Percentiles rank a stretch among this genome's conserved stretches.
These are phyloP conservation scores for Lithobius niger DNA, from an alignment of 1,140 invertebrate species.

Conservation along the genomic window DNA sequence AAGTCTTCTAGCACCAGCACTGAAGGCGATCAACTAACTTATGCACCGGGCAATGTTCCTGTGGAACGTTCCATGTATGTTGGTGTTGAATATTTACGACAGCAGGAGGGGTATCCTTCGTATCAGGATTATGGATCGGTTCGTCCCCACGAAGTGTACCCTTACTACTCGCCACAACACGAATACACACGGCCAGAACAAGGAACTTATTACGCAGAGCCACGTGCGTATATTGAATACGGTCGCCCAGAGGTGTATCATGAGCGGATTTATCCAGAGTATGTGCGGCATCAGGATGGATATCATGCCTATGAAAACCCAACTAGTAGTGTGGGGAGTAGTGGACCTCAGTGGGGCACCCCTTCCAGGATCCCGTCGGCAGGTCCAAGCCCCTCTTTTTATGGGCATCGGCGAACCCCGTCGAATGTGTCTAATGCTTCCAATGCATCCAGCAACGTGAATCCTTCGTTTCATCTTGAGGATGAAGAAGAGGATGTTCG, in stretches of 20 bases:
- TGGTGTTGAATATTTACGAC: constrained; percentile 12
- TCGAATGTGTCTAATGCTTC: constrained; percentile 54
- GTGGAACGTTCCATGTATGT: constrained; percentile 17
- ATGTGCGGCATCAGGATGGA: constrained; percentile 16
- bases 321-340: constrained; percentile 18
- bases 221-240: constrained; percentile 13
- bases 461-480: constrained; percentile 48
- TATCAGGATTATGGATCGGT: constrained; percentile 24
- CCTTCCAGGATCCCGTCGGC: constrained; percentile 29
- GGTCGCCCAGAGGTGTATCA: constrained; percentile 15
- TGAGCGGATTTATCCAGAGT: constrained; percentile 24
- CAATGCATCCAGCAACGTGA: constrained; percentile 40
- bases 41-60: constrained; percentile 12
- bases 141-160: constrained; percentile 11
- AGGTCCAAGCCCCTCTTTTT: constrained; percentile 41
- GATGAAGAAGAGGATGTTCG: constrained; percentile 40
- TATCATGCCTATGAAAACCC: constrained; percentile 25
- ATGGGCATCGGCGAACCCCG: constrained; percentile 46
- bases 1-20: constrained; percentile 50
- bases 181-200: constrained; percentile 14
- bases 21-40: constrained; percentile 34
- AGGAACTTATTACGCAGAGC: constrained; percentile 13
- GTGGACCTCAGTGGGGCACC: constrained; percentile 11
- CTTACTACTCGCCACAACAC: constrained; percentile 12
- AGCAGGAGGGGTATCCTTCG: constrained; percentile 28